Evolutionary conservation across 1,140 invertebrate species (phyloP).

Genomic region (Homalodisca vitripennis): DNA sequence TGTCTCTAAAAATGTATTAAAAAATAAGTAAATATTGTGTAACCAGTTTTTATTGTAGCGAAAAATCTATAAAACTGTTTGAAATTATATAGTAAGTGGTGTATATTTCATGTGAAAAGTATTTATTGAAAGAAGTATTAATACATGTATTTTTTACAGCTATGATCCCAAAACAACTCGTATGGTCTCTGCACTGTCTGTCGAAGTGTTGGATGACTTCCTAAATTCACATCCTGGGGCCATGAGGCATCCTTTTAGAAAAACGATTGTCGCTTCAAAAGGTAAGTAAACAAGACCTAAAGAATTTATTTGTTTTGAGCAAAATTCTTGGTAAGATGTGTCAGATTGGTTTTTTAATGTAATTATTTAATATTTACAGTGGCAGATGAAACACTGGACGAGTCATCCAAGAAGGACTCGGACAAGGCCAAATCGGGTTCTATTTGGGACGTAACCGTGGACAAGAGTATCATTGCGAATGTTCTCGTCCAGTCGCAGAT

Average conservation of each 20-base stretch:
- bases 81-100: too few relatives aligned
- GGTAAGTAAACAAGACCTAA: not conserved
- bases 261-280: not conserved
- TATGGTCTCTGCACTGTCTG: not conserved
- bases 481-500: not conserved
- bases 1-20: too few relatives aligned
- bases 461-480: not conserved
- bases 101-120: too few relatives aligned
- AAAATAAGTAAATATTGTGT: too few relatives aligned
- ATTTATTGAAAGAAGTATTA: too few relatives aligned
- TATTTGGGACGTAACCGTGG: slow-evolving; percentile 5
- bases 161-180: slow-evolving; percentile 19
- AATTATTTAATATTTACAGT: too few relatives aligned
- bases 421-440: not conserved
- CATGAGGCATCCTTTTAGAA: not conserved
- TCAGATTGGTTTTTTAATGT: too few relatives aligned
- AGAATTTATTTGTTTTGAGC: not conserved
- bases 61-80: too few relatives aligned
- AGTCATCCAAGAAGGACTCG: not conserved
- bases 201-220: slow-evolving; percentile 1
- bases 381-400: too few relatives aligned
- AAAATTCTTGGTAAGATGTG: too few relatives aligned
- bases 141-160: not conserved
- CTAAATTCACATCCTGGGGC: not conserved
- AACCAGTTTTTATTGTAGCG: too few relatives aligned